Evolutionary conservation across 2,888 invertebrate species (phyloP), one percentile per base, ranked within the genome.

Genomic region (Lepidochitona cinerea): DNA sequence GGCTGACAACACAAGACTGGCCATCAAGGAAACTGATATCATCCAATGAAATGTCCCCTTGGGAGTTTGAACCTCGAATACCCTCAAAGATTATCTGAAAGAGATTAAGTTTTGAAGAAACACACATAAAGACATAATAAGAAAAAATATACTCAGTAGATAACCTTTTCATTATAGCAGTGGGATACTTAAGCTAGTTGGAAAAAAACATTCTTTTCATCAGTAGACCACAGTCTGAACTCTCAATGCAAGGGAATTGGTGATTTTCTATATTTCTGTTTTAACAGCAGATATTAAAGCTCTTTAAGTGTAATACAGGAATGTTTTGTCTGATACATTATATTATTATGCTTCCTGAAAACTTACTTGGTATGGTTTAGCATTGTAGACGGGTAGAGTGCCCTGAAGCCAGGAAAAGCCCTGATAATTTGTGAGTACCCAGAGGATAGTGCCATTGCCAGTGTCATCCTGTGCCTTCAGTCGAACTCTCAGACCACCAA

Each of bases 21-120:
- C 32, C 29, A 26, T 2, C 23, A 12, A 4, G 2, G 4, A 59
- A 83, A 5, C 79, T 54, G 29, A 89, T 82, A 71, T 88, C 86
- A 75, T 89, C 89, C 49, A 89, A 73, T 1, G 88, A 88, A 33
- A 89, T 87, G 74, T 88, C 89, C 26, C 85, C 86, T 12, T 75
- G 72, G 49, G 75, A 77, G 36, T 74, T 80, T 29, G 35, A 72
- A 6, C 85, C 85, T 32, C 83, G 66, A 0, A 73, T 65, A 14
- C 84, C 85, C 64, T 84, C 84, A 72, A 86, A 80, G 14, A 84
- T 75, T 0, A 85, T 70, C 52, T 74, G 75, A 75, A 83, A 83
- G n/a, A 49, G 49, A 7, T 23, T n/a, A 49, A 49, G 23, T 23
- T n/a, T 2, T 18, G 49, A 7, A n/a, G 9, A 41, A 41, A 41